Evolutionary conservation across 2,888 invertebrate genomes (phyloP).

Genomic region (Heliconius erato): DNA sequence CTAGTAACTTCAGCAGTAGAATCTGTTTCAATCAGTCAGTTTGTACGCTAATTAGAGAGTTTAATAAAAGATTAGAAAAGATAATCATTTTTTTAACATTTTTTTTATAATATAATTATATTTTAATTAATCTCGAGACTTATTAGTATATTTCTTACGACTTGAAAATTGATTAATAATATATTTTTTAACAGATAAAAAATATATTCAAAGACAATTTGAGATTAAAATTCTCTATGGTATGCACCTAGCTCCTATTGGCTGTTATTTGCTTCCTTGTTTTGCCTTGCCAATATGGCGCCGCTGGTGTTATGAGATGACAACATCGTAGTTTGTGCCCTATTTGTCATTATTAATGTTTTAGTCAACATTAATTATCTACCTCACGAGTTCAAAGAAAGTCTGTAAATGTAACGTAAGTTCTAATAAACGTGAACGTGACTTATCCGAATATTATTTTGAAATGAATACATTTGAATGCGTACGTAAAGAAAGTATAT

Average conservation of each 20-base stretch:
- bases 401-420: slow-evolving; percentile 65
- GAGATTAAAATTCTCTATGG: slow-evolving; percentile 47
- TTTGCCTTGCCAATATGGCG: slow-evolving; percentile 83
- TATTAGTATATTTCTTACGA: too few relatives aligned
- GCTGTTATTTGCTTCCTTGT: slow-evolving; percentile 55
- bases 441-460: slow-evolving; percentile 55
- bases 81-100: too few relatives aligned
- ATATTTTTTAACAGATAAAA: neutral
- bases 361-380: slow-evolving; percentile 69
- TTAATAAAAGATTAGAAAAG: too few relatives aligned
- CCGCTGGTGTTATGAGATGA: slow-evolving; percentile 85
- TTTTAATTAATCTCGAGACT: too few relatives aligned
- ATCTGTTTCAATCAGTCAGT: too few relatives aligned
- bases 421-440: slow-evolving; percentile 62
- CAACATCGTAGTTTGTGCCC: slow-evolving; percentile 85
- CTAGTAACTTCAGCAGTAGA: too few relatives aligned
- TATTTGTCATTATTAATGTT: slow-evolving; percentile 76
- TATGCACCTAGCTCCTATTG: slow-evolving; percentile 42
- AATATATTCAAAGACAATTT: slow-evolving; percentile 50
- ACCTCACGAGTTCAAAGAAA: slow-evolving; percentile 78
- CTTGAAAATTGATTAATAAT: too few relatives aligned
- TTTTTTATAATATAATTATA: too few relatives aligned
- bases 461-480: slow-evolving; percentile 61
- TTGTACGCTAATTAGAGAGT: too few relatives aligned
- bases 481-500: slow-evolving; percentile 77